Evolutionary conservation across 2,797 vertebrate species (phyloP).

Genomic region (Pseudopleuronectes americanus): DNA sequence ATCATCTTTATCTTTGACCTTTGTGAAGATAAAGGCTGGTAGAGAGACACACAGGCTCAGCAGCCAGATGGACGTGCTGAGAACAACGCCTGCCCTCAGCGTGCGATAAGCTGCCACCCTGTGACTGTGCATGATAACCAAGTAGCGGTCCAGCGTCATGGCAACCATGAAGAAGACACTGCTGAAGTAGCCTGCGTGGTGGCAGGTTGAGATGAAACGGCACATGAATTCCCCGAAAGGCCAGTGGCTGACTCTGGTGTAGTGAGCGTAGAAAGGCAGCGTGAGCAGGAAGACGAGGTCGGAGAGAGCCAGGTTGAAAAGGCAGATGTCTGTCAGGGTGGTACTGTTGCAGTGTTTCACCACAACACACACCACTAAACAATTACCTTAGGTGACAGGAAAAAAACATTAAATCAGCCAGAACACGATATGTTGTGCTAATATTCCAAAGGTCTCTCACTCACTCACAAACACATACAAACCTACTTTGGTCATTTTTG

Average conservation of each 20-base stretch:
- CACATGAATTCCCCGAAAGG: slow-evolving; percentile 86
- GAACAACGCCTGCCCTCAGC: slow-evolving; percentile 36
- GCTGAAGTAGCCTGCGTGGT: slow-evolving; percentile 85
- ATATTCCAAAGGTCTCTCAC: not conserved
- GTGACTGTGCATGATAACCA: slow-evolving; percentile 81
- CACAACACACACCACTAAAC: slow-evolving; percentile 87
- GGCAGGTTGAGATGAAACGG: slow-evolving; percentile 75
- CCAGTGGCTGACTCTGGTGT: slow-evolving; percentile 75
- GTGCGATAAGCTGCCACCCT: slow-evolving; percentile 75
- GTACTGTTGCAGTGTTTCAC: slow-evolving; percentile 83
- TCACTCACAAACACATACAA: too few relatives aligned
- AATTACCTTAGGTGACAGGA: slow-evolving; percentile 72
- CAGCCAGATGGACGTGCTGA: slow-evolving; percentile 79
- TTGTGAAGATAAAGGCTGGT: slow-evolving; percentile 77
- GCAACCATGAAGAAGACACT: slow-evolving; percentile 88
- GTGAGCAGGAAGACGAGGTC: slow-evolving; percentile 90
- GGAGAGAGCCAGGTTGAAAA: slow-evolving; percentile 89
- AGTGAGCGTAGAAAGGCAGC: slow-evolving; percentile 88
- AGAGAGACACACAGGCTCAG: slow-evolving; percentile 77
- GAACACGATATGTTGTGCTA: not conserved
- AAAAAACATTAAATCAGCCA: not conserved
- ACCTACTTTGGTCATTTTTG: too few relatives aligned
- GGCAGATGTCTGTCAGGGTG: slow-evolving; percentile 90
- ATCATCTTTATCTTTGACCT: slow-evolving; percentile 1
- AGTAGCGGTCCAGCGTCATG: slow-evolving; percentile 90